Evolutionary conservation across 2,797 vertebrate genomes (phyloP), one percentile per base, ranked within the genome.

Genomic region (Menidia menidia): DNA sequence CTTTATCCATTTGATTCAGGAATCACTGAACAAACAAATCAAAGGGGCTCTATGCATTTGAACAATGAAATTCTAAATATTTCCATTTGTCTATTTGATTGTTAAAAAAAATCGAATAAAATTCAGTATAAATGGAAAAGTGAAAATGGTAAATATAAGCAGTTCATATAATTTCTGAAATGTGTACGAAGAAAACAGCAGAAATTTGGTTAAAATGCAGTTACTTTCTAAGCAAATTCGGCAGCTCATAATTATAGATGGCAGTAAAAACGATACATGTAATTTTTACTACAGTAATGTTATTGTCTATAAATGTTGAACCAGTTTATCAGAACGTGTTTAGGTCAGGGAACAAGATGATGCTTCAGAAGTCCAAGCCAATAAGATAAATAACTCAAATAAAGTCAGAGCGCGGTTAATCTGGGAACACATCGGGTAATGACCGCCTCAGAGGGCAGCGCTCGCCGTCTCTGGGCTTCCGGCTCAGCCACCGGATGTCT

Each of bases 341-440:
- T 5, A 62, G 39, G 9, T 53, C 19, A 0, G 18, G 13, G 35
- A 8, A 9, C 16, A 41, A 41, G 60, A 15, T 51, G 7, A 41
- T 30, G 33, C 35, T 53, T 63, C 14, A 31, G 51, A 52, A 64
- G 18, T 64, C 16, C 7, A 16, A 53, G 48, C 39, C 39, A 64
- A 43, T 31, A 25, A 43, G 31, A 53, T 13, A 31, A 43, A 43
- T 15, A 42, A n/a, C 25, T 48, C 15, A 25, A 50, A 62, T 25
- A 62, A 62, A 62, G 33, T 61, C 8, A 33, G 6, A 48, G 32
- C 33, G 13, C 45, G 19, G 45, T n/a, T 62, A 18, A 62, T 47
- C 45, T 62, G 45, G 32, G 45, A 39, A 48, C 45, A 25, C 12
- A 61, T 61, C 45, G 8, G 44, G 12, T 62, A 35, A 50, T 51